phyloP scores from a whole-genome alignment of 2,888 invertebrate species.

The Microplitis deprimator region DNA sequence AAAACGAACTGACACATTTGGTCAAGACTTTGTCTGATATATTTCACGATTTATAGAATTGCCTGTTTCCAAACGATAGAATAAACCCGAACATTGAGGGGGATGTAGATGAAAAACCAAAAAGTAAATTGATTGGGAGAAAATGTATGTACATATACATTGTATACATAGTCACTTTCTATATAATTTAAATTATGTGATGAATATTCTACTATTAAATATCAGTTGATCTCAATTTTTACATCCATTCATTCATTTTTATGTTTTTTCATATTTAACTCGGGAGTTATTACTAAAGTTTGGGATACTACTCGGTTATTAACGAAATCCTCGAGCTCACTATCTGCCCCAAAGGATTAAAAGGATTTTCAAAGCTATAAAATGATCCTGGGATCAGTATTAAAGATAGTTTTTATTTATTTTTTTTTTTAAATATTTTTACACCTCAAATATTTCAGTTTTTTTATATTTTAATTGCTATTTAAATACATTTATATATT shows the following conservation, averaged over 20 bases:
- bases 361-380: not conserved
- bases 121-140: conserved; percentile 24
- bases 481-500: not conserved
- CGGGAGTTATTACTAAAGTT: conserved; percentile 15
- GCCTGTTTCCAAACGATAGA: conserved; percentile 23
- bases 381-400: conserved; percentile 14
- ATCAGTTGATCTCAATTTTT: conserved; percentile 17
- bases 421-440: not conserved
- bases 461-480: not conserved
- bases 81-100: conserved; percentile 9
- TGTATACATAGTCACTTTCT: not conserved
- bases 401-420: not conserved
- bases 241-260: not conserved
- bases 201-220: conserved; percentile 9
- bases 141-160: not conserved
- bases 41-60: conserved; percentile 42
- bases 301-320: conserved; percentile 21
- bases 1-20: conserved; percentile 8
- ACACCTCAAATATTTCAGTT: not conserved
- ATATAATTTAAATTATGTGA: not conserved
- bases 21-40: conserved; percentile 20
- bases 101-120: not conserved
- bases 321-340: conserved; percentile 17
- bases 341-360: conserved; percentile 22
- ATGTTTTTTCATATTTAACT: not conserved